A percentile compares a stretch with the other conserved stretches of the same genome.
These are phyloP conservation scores for Nothoprocta perdicaria DNA, from an alignment of 2,113 vertebrate genomes.

Conservation along the genomic window DNA sequence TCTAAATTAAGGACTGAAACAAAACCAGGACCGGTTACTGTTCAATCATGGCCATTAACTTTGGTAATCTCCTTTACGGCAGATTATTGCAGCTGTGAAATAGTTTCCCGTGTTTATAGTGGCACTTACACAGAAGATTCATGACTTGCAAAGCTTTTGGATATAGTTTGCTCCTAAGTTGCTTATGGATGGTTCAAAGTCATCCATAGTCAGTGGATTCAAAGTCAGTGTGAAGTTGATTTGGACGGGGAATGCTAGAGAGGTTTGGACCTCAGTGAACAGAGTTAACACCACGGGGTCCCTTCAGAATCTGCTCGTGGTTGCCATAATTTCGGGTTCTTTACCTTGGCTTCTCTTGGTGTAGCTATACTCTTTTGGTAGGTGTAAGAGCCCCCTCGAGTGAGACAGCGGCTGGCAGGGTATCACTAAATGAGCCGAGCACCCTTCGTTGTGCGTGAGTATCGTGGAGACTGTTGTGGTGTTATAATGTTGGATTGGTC, in stretches of 20 bases:
- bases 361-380: background rate
- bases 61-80: conserved; percentile 22
- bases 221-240: background rate
- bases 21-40: conserved; percentile 14
- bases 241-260: background rate
- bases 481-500: background rate
- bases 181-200: background rate
- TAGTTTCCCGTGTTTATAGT: background rate
- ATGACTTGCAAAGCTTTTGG: background rate
- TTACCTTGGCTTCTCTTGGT: background rate
- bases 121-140: background rate
- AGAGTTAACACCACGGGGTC: background rate
- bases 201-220: too few species aligned
- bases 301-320: background rate
- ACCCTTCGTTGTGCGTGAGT: fast-evolving
- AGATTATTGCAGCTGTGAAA: background rate
- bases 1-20: conserved; percentile 30
- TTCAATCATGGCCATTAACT: conserved; percentile 15
- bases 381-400: background rate
- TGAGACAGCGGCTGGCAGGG: background rate
- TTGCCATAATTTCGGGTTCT: background rate
- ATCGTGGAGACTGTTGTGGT: too few species aligned
- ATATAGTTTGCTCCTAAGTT: background rate
- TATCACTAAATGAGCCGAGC: background rate
- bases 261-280: background rate